Conservation (phyloP, 2,797 vertebrate genomes). For the Taeniopygia guttata region DNA sequence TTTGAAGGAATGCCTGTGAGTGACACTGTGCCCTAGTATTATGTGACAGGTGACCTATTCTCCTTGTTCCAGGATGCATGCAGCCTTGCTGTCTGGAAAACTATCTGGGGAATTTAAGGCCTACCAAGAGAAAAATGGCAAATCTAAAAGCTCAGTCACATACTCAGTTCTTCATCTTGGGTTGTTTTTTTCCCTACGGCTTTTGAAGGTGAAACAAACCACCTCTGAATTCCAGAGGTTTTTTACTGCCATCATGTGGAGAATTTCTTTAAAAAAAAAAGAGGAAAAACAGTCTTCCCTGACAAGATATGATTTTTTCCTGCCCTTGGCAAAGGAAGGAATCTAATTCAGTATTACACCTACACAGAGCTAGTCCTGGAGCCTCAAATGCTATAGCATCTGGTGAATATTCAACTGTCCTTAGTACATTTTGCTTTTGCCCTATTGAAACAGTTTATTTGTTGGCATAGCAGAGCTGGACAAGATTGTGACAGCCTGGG, state of each 20-base stretch:
- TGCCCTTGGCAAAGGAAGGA: constrained; percentile 6
- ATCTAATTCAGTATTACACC: neutral
- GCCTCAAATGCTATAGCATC: neutral
- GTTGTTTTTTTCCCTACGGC: constrained; percentile 8
- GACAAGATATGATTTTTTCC: neutral
- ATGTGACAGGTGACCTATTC: neutral
- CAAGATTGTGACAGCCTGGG: neutral
- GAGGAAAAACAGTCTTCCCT: neutral
- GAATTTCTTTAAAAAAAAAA: neutral
- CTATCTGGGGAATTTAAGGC: constrained; percentile 30
- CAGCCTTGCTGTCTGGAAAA: constrained; percentile 1
- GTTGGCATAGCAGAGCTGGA: neutral
- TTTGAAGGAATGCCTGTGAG: neutral
- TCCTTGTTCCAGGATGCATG: neutral
- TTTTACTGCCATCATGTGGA: constrained; percentile 72
- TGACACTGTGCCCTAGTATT: neutral
- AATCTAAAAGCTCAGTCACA: constrained; percentile 40
- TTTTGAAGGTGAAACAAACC: constrained; percentile 40
- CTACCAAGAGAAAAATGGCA: constrained; percentile 38
- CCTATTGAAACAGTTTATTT: neutral
- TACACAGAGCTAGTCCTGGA: neutral
- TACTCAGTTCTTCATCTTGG: neutral
- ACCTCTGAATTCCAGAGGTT: constrained; percentile 31
- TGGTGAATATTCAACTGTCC: constrained; percentile 2
- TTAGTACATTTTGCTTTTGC: neutral